A percentile compares a stretch with the other conserved stretches of the same genome.
Evolutionary conservation across 2,797 vertebrate genomes (phyloP).

Genomic region (Rachycentron canadum): DNA sequence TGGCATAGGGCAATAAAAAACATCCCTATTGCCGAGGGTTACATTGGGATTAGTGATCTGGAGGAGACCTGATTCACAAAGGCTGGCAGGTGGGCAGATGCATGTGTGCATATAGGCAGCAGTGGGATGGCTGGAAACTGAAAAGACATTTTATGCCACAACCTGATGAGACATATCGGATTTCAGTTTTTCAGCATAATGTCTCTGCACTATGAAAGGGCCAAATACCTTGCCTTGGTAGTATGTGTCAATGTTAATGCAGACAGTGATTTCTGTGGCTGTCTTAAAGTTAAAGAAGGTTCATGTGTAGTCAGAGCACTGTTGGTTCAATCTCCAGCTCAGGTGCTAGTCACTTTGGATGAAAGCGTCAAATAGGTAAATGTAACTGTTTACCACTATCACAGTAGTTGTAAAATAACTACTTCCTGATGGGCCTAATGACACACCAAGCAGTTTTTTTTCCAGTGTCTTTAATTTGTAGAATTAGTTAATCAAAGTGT

Average conservation of each 20-base stretch:
- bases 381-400: too few species aligned
- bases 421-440: too few species aligned
- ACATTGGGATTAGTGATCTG: slow-evolving; percentile 42
- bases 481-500: too few species aligned
- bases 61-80: slow-evolving; percentile 30
- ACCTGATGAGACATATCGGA: background rate
- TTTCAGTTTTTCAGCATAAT: slow-evolving; percentile 11
- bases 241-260: background rate
- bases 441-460: too few species aligned
- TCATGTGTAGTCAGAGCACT: too few species aligned
- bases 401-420: too few species aligned
- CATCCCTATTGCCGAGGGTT: slow-evolving; percentile 35
- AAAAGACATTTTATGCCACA: background rate
- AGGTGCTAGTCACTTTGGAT: too few species aligned
- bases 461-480: too few species aligned
- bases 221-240: background rate
- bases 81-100: slow-evolving; percentile 1
- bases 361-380: too few species aligned
- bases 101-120: slow-evolving; percentile 7
- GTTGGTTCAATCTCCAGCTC: too few species aligned
- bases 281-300: too few species aligned
- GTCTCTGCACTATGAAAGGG: background rate
- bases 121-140: slow-evolving; percentile 1
- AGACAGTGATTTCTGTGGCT: too few species aligned
- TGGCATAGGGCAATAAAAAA: slow-evolving; percentile 46